These are phyloP conservation scores for Orestias chungarensis DNA, from an alignment of 2,797 vertebrate species.

Conservation along the genomic window DNA sequence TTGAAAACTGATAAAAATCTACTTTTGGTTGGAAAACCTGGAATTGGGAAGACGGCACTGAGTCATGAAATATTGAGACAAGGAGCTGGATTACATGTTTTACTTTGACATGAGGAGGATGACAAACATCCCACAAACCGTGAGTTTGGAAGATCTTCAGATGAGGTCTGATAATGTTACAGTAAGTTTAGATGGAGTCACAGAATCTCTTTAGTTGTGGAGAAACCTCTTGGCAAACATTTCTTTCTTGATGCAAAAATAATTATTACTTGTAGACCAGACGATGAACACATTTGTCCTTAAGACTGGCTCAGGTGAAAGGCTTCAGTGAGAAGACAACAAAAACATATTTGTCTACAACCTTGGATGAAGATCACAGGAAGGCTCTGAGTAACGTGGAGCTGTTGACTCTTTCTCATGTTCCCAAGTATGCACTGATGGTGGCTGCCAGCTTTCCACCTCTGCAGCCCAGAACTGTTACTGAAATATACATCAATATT, in stretches of 20 bases:
- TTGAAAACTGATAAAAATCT: conserved; percentile 20
- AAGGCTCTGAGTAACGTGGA: conserved; percentile 48
- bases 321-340: conserved; percentile 43
- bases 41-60: conserved; percentile 43
- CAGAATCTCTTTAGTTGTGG: conserved; percentile 1
- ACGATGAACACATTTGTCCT: neutral
- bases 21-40: conserved; percentile 42
- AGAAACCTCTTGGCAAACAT: neutral
- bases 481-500: conserved; percentile 40
- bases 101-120: conserved; percentile 48
- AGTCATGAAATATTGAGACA: conserved; percentile 26
- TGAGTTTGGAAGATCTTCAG: conserved; percentile 33
- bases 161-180: conserved; percentile 29
- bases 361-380: neutral
- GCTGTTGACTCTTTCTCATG: conserved; percentile 64
- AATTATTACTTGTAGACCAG: conserved; percentile 36
- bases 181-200: conserved; percentile 24
- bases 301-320: conserved; percentile 24
- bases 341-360: conserved; percentile 23
- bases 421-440: conserved; percentile 65
- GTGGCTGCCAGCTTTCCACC: conserved; percentile 38
- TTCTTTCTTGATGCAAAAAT: conserved; percentile 26
- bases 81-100: conserved; percentile 44
- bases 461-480: conserved; percentile 16
- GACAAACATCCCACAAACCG: neutral